Conservation (phyloP, 1,140 invertebrate species). For the Bombus impatiens region DNA sequence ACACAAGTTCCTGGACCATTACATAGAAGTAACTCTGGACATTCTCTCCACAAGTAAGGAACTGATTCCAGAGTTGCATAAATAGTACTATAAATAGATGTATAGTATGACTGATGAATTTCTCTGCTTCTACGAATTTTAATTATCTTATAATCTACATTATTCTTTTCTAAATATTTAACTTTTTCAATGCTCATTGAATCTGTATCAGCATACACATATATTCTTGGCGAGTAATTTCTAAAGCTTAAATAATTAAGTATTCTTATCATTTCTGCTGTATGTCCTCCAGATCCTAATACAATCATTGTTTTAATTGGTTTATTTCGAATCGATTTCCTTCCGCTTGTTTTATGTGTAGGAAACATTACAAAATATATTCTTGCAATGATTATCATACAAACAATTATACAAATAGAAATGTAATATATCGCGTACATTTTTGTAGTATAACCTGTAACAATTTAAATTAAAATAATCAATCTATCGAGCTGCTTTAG, state of each 20-base stretch:
- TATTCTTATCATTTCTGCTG: constrained; percentile 93
- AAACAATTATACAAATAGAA: constrained; percentile 9
- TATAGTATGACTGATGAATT: constrained; percentile 93
- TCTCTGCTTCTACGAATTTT: constrained; percentile 92
- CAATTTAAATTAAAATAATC: constrained; percentile 11
- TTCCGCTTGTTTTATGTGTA: constrained; percentile 47
- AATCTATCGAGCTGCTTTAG: background rate
- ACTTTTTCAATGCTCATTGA: constrained; percentile 88
- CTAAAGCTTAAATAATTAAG: constrained; percentile 84
- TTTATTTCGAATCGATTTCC: constrained; percentile 22
- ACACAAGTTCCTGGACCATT: constrained; percentile 99
- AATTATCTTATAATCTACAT: constrained; percentile 82
- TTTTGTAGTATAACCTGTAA: constrained; percentile 44
- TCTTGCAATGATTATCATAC: constrained; percentile 42
- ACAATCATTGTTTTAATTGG: constrained; percentile 82
- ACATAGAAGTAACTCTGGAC: constrained; percentile 91
- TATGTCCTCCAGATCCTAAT: constrained; percentile 90
- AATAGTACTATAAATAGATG: constrained; percentile 90
- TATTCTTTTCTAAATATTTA: constrained; percentile 81
- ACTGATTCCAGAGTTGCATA: constrained; percentile 87
- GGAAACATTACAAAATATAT: constrained; percentile 68
- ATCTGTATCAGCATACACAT: constrained; percentile 92
- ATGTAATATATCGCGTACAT: constrained; percentile 17
- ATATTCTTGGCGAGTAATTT: constrained; percentile 88
- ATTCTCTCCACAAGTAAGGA: constrained; percentile 87